Percentiles rank a stretch among this genome's conserved stretches.
Evolutionary conservation across 92 coral and sea anemone species (phyloP).

Genomic region (Epizoanthus rinbou): DNA sequence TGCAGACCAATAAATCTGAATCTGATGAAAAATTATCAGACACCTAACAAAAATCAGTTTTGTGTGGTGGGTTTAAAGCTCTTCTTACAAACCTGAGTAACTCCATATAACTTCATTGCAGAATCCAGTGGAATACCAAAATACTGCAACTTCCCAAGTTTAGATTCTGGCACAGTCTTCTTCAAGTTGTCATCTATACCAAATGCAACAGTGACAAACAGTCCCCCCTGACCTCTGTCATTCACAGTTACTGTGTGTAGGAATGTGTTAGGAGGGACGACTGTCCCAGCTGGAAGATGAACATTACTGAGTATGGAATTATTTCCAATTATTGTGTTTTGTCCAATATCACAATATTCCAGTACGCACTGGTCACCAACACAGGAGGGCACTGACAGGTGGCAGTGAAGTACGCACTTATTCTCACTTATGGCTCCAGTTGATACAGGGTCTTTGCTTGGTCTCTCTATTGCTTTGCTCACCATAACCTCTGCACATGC

Average conservation of each 20-base stretch:
- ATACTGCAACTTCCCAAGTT: constrained; percentile 69
- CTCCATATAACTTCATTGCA: constrained; percentile 56
- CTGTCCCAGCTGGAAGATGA: constrained; percentile 69
- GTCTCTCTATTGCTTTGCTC: constrained; percentile 41
- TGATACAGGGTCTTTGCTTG: constrained; percentile 46
- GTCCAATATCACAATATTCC: constrained; percentile 81
- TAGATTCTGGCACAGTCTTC: constrained; percentile 50
- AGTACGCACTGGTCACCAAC: constrained; percentile 76
- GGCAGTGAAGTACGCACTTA: constrained; percentile 81
- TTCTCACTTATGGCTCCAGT: constrained; percentile 38
- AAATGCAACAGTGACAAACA: constrained; percentile 93
- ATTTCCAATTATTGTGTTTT: constrained; percentile 68
- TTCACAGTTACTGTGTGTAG: constrained; percentile 85
- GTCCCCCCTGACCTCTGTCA: constrained; percentile 54
- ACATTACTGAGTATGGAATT: constrained; percentile 84
- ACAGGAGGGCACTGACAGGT: constrained; percentile 56
- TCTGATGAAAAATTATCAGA: too few relatives aligned
- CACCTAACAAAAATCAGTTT: too few relatives aligned
- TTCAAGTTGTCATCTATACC: constrained; percentile 84
- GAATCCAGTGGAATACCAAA: constrained; percentile 77
- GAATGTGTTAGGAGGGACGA: constrained; percentile 70
- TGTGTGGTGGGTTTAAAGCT: too few relatives aligned
- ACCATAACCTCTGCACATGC: constrained; percentile 72
- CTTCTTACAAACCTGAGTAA: constrained; percentile 61
- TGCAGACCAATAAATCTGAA: too few relatives aligned